A percentile compares a stretch with the other conserved stretches of the same genome.
These are phyloP conservation scores for Musca vetustissima DNA, from an alignment of 1,140 invertebrate species.

Conservation along the genomic window DNA sequence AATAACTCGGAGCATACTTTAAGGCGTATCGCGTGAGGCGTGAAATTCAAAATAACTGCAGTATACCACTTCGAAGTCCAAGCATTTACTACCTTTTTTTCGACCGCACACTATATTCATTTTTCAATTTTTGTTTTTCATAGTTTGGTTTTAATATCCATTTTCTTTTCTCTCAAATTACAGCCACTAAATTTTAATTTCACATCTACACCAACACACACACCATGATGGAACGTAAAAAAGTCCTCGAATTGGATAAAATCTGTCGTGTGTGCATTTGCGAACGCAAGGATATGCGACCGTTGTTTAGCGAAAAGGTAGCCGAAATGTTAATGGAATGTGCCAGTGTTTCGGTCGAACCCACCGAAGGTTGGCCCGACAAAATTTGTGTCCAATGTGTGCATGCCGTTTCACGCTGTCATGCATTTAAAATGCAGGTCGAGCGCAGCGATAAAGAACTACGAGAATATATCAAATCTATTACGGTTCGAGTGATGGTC, in stretches of 20 bases:
- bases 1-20: too few relatives aligned
- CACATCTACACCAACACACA: background rate
- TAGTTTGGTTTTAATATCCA: too few relatives aligned
- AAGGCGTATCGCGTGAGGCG: too few relatives aligned
- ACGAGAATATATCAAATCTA: constrained; percentile 51
- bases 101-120: too few relatives aligned
- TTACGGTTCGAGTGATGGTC: constrained; percentile 41
- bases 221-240: constrained; percentile 47
- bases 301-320: constrained; percentile 62
- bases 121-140: too few relatives aligned
- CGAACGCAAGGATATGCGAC: constrained; percentile 65
- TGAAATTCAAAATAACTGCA: too few relatives aligned
- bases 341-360: constrained; percentile 60
- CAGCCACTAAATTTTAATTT: background rate
- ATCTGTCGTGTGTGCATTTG: constrained; percentile 64
- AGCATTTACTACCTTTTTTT: too few relatives aligned
- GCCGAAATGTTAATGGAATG: constrained; percentile 65
- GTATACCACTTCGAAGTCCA: too few relatives aligned
- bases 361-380: constrained; percentile 60
- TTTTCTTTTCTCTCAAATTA: background rate
- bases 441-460: constrained; percentile 61
- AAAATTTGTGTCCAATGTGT: constrained; percentile 64
- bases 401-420: constrained; percentile 62
- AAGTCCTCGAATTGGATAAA: constrained; percentile 58
- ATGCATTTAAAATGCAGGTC: constrained; percentile 62